Base-by-base conservation (phyloP, 1,140 invertebrate species). In the Phortica variegata region DNA sequence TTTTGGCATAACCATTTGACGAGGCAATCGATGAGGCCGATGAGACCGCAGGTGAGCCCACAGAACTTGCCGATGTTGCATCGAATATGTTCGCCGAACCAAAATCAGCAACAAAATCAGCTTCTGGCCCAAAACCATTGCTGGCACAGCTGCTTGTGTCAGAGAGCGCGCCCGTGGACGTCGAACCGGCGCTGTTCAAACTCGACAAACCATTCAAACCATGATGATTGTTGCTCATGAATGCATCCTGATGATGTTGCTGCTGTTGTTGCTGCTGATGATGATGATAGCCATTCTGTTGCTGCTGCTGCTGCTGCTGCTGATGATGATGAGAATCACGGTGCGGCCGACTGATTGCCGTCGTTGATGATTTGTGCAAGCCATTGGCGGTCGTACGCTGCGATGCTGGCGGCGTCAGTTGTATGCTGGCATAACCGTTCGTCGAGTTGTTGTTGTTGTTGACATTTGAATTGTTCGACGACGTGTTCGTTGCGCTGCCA, bases 41-140 rank as follows among this genome's bases (percentile, higher is more conserved):
- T n/a, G 68, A 65, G 7, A 61, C 70, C 5, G 61, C 63, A 31
- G 62, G 60, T 23, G 66, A 66, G n/a, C 61, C 63, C 2, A 58
- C 38, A 9, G 66, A 71, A 21, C 63, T 62, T 6, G 65, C 57
- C 31, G 65, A 71, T 12, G 61, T 71, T 23, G 76, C 76, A 61
- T 77, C 78, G 49, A 80, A 81, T 18, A 81, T 81, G 60, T 78
- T 79, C 4, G 80, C 81, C 47, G 81, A 79, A 48, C 82, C 84
- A 60, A 86, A 85, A 66, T 86, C 83, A 7, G 83, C 84, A n/a
- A 83, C 78, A 56, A 86, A 85, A 46, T 79, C 74, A 8, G 71
- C 52, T 48, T 83, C 80, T 16, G 78, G 58, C 1, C 78, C 77
- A 13, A 74, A 76, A 12, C 65, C 71, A 33, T 75, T 75, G 56